A percentile compares a stretch with the other conserved stretches of the same genome.
These are phyloP conservation scores for Antheraea mylitta DNA, from an alignment of 1,140 invertebrate genomes.

Conservation along the genomic window DNA sequence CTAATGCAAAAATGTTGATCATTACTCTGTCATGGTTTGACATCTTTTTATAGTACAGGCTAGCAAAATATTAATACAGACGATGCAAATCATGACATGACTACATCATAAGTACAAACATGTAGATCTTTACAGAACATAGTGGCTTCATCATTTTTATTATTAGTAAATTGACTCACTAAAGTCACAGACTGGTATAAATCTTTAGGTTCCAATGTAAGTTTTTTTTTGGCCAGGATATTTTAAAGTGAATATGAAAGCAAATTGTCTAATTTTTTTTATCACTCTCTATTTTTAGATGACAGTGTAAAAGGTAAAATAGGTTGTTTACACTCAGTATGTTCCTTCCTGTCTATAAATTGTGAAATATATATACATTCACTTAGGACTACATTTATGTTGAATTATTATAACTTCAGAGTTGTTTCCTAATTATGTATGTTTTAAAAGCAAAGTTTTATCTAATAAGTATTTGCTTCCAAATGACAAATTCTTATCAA, in stretches of 20 bases:
- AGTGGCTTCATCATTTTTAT: neutral
- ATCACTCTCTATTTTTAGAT: neutral
- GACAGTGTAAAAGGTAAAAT: neutral
- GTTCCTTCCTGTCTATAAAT: neutral
- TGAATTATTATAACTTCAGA: neutral
- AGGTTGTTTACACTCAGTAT: neutral
- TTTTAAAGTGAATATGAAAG: neutral
- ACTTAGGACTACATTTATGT: neutral
- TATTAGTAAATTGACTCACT: neutral
- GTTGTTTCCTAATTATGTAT: too few relatives aligned
- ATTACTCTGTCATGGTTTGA: constrained; percentile 70
- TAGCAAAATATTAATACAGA: constrained; percentile 37
- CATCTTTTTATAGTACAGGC: constrained; percentile 53
- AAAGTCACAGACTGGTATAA: neutral
- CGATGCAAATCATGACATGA: constrained; percentile 65
- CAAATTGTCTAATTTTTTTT: neutral
- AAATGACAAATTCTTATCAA: too few relatives aligned
- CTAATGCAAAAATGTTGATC: constrained; percentile 76
- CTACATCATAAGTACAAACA: constrained; percentile 58
- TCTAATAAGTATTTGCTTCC: too few relatives aligned
- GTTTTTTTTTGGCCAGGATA: neutral
- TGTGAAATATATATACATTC: neutral
- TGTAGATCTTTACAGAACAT: neutral
- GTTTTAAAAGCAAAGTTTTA: too few relatives aligned
- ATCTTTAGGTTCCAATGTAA: neutral